These are phyloP conservation scores for Fratercula arctica DNA, from an alignment of 2,797 vertebrate species.

Conservation along the genomic window DNA sequence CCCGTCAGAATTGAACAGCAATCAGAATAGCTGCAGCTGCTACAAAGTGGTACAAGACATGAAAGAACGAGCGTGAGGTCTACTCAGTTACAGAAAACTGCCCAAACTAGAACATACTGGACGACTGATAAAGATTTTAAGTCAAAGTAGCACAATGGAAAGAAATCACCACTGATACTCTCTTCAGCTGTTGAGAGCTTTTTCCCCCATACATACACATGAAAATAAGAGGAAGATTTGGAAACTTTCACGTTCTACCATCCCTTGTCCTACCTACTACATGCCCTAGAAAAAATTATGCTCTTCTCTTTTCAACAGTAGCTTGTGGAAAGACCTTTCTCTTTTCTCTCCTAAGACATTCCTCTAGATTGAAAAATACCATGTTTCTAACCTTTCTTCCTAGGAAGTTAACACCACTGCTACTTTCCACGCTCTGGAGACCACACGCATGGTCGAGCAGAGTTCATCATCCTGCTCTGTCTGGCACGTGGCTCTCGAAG, in stretches of 20 bases:
- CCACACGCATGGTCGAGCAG: rapidly evolving
- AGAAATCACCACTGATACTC: background rate
- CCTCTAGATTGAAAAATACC: background rate
- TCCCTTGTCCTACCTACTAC: background rate
- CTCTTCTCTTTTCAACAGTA: background rate
- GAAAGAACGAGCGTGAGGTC: background rate
- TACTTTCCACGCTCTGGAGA: background rate
- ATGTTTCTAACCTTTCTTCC: background rate
- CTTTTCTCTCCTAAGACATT: background rate
- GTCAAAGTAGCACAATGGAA: background rate
- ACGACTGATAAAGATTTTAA: background rate
- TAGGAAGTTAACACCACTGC: background rate
- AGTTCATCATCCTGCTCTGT: background rate
- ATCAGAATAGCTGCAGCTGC: background rate
- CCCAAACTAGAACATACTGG: background rate
- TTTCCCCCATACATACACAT: background rate
- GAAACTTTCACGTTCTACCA: background rate
- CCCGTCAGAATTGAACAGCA: background rate
- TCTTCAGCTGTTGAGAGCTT: background rate
- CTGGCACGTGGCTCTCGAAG: background rate
- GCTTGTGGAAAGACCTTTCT: background rate
- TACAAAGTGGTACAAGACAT: background rate
- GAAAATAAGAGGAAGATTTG: background rate
- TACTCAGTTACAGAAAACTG: background rate
- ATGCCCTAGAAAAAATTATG: background rate